phyloP scores from a whole-genome alignment of 2,888 invertebrate species.

The Gastrophysa polygoni region DNA sequence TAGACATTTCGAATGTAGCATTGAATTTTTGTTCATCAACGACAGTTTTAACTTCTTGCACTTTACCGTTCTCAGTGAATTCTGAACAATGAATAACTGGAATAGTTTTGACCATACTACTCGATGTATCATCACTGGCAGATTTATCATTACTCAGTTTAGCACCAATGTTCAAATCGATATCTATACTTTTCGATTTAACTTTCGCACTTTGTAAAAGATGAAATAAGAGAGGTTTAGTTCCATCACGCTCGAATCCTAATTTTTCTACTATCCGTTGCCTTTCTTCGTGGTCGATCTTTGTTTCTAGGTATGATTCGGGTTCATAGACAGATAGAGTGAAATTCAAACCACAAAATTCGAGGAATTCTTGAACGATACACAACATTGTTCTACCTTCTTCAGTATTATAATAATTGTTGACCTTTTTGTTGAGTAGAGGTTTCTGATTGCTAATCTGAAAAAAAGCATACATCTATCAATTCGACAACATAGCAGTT shows the following conservation, averaged over 20 bases:
- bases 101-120: slow-evolving; percentile 5
- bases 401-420: slow-evolving; percentile 63
- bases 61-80: slow-evolving; percentile 10
- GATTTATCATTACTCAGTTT: slow-evolving; percentile 18
- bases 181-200: slow-evolving; percentile 43
- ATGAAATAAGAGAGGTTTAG: slow-evolving; percentile 51
- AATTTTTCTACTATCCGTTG: slow-evolving; percentile 51
- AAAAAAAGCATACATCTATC: slow-evolving; percentile 22
- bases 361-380: slow-evolving; percentile 79
- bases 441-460: slow-evolving; percentile 59
- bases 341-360: slow-evolving; percentile 79
- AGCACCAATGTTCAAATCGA: slow-evolving; percentile 40
- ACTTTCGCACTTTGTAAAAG: slow-evolving; percentile 50
- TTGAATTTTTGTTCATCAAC: slow-evolving; percentile 28
- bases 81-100: slow-evolving; percentile 13
- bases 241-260: slow-evolving; percentile 44
- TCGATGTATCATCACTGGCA: slow-evolving; percentile 11
- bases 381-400: slow-evolving; percentile 67
- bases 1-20: slow-evolving; percentile 40
- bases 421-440: slow-evolving; percentile 63
- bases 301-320: slow-evolving; percentile 73
- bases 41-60: slow-evolving; percentile 14
- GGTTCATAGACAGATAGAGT: slow-evolving; percentile 82
- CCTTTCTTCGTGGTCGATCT: slow-evolving; percentile 67
- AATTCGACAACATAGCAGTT: no score